phyloP scores from a whole-genome alignment of 2,113 vertebrate species.

The Mesembrinibis cayennensis region DNA sequence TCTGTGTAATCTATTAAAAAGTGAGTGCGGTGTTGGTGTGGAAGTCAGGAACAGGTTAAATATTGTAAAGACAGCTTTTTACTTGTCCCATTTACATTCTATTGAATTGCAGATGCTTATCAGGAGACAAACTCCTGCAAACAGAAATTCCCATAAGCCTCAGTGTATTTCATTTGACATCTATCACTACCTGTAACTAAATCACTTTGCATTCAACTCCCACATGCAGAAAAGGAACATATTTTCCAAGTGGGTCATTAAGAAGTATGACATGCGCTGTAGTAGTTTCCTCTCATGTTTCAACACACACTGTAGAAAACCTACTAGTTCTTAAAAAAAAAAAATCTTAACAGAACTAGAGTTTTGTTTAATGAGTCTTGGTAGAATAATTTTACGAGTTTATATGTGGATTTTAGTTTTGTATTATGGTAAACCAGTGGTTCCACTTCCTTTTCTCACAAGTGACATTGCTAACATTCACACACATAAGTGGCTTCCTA shows the following conservation, averaged over 20 bases:
- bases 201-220: slow-evolving; percentile 10
- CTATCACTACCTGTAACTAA: not conserved
- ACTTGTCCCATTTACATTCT: not conserved
- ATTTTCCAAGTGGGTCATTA: slow-evolving; percentile 57
- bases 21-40: not conserved
- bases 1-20: not conserved
- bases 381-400: not conserved
- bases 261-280: slow-evolving; percentile 20
- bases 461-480: not conserved
- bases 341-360: slow-evolving; percentile 33
- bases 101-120: slow-evolving; percentile 4
- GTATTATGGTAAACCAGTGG: not conserved
- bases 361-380: not conserved
- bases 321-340: not conserved
- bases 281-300: slow-evolving; percentile 30
- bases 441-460: not conserved
- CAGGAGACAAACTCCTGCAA: slow-evolving; percentile 4
- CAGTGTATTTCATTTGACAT: not conserved
- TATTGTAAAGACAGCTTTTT: not conserved
- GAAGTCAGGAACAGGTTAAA: not conserved
- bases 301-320: slow-evolving; percentile 25
- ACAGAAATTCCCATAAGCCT: not conserved
- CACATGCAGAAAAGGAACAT: slow-evolving; percentile 31
- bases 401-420: not conserved
- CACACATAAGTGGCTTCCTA: not conserved